A percentile compares a stretch with the other conserved stretches of the same genome.
Conservation (phyloP, 2,113 vertebrate species). For the Zootoca vivipara region DNA sequence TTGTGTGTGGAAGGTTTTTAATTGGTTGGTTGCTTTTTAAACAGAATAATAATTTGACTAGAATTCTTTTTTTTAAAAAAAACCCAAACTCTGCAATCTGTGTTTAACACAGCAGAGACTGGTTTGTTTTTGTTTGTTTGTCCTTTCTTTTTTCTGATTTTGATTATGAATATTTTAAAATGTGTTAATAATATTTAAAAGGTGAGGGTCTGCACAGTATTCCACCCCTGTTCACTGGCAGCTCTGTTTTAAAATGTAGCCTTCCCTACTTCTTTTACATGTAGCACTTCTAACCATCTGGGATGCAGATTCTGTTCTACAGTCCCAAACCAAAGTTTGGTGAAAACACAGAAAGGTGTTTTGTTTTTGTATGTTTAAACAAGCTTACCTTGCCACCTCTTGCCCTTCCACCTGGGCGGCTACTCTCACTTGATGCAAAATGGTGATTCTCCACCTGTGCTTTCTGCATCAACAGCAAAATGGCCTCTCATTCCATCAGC, state of each 20-base stretch:
- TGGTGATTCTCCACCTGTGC: too few relatives aligned
- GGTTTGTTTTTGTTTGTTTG: background rate
- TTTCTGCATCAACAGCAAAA: background rate
- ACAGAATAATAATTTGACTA: slow-evolving; percentile 20
- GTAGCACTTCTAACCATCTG: slow-evolving; percentile 66
- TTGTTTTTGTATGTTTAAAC: background rate
- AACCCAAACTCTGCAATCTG: slow-evolving; percentile 24
- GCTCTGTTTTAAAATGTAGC: slow-evolving; percentile 69
- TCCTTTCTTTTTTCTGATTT: slow-evolving; percentile 7
- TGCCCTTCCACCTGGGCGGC: background rate
- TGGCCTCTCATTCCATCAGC: too few relatives aligned
- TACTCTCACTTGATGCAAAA: background rate
- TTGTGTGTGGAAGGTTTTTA: slow-evolving; percentile 52
- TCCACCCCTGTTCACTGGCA: slow-evolving; percentile 59
- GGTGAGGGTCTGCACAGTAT: slow-evolving; percentile 55
- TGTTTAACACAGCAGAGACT: slow-evolving; percentile 30
- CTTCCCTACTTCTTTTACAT: slow-evolving; percentile 44
- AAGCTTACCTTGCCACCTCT: background rate
- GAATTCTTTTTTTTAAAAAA: slow-evolving; percentile 32
- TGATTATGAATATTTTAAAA: slow-evolving; percentile 45
- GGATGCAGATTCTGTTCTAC: background rate
- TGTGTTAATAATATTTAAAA: slow-evolving; percentile 64
- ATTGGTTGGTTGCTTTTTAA: background rate
- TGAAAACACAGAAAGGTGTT: background rate
- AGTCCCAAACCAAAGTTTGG: slow-evolving; percentile 19